Percentiles rank a stretch among this genome's conserved stretches.
Conservation (phyloP, 1,140 invertebrate species). For the Drosophila azteca region DNA sequence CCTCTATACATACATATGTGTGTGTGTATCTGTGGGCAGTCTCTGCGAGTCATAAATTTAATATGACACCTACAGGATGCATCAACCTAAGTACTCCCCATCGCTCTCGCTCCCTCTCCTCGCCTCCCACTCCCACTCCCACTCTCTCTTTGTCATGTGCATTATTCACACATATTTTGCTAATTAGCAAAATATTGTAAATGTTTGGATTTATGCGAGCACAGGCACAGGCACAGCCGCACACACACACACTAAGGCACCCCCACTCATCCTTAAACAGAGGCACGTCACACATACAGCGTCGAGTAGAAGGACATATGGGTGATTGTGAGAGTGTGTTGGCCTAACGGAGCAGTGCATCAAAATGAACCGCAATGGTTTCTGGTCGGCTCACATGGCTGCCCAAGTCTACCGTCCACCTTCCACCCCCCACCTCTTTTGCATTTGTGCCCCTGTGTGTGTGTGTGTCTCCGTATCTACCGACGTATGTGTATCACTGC, state of each 20-base stretch:
- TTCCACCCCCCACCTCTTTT: background rate
- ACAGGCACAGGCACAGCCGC: constrained; percentile 3
- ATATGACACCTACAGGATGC: constrained; percentile 68
- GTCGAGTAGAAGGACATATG: background rate
- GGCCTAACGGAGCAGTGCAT: constrained; percentile 57
- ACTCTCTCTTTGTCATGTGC: constrained; percentile 43
- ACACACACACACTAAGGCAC: constrained; percentile 9
- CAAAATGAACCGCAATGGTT: constrained; percentile 60
- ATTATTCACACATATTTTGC: constrained; percentile 80
- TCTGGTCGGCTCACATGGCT: constrained; percentile 53
- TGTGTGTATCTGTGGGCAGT: constrained; percentile 32
- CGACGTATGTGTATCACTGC: too few species aligned
- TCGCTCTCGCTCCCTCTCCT: too few species aligned
- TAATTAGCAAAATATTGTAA: constrained; percentile 83
- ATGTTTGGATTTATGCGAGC: constrained; percentile 76
- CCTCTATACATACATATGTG: background rate
- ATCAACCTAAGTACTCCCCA: background rate
- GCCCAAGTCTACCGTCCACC: constrained; percentile 3
- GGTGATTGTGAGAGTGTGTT: background rate
- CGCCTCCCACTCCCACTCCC: background rate
- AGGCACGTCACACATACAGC: background rate
- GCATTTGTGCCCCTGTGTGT: background rate
- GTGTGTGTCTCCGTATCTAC: background rate
- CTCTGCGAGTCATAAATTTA: constrained; percentile 66
- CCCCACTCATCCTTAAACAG: background rate